phyloP scores from a whole-genome alignment of 2,113 vertebrate genomes.

The Bettongia penicillata region DNA sequence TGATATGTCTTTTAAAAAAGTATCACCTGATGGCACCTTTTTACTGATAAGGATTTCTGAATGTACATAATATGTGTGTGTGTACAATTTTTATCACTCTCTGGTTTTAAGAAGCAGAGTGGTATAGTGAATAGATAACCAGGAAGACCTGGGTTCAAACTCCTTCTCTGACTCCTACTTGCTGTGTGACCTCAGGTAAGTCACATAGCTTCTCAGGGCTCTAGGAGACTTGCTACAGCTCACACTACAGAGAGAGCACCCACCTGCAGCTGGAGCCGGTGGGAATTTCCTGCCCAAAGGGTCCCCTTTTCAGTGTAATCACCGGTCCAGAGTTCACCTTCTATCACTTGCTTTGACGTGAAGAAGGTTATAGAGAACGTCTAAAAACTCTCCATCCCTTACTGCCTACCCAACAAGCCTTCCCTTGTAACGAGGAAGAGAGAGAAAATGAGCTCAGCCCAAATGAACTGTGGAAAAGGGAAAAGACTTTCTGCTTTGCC shows the following conservation, averaged over 20 bases:
- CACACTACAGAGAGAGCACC: background rate
- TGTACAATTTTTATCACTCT: background rate
- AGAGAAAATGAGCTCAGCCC: background rate
- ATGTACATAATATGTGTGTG: too few relatives aligned
- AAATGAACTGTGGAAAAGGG: background rate
- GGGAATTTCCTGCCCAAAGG: background rate
- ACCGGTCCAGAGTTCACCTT: background rate
- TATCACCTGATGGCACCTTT: too few relatives aligned
- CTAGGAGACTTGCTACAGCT: background rate
- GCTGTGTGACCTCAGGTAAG: background rate
- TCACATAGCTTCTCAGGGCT: background rate
- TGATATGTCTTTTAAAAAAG: too few relatives aligned
- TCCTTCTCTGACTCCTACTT: background rate
- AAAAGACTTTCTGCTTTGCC: background rate
- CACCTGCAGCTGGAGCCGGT: background rate
- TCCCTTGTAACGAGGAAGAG: background rate
- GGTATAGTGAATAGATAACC: background rate
- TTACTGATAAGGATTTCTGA: too few relatives aligned
- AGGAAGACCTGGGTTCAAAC: background rate
- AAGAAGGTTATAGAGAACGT: background rate
- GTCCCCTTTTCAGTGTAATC: background rate
- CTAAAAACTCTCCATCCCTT: background rate
- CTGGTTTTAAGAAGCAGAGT: background rate
- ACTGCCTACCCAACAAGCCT: background rate
- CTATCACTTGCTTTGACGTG: background rate